phyloP scores from a whole-genome alignment of 2,888 invertebrate species.

The Synergus umbraculus region DNA sequence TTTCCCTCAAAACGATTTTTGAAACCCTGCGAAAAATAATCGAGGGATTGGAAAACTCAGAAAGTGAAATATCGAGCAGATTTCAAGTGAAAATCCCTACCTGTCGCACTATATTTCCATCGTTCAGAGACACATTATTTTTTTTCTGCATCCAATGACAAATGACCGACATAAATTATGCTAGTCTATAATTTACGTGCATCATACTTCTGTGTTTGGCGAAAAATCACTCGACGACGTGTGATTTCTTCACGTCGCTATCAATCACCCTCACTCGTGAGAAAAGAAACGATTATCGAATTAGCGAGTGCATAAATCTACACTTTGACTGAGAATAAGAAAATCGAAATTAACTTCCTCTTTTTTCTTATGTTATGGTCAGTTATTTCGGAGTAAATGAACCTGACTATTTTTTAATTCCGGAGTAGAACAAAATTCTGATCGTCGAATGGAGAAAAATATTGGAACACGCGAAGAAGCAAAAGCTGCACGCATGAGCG shows the following conservation, averaged over 20 bases:
- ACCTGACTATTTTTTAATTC: neutral
- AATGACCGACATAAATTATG: conserved; percentile 36
- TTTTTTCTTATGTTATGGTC: neutral
- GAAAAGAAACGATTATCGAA: conserved; percentile 29
- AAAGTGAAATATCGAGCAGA: neutral
- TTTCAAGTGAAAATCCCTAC: conserved; percentile 17
- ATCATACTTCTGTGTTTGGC: conserved; percentile 30
- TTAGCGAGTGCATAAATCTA: conserved; percentile 34
- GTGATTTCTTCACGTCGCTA: conserved; percentile 29
- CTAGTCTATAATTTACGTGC: conserved; percentile 33
- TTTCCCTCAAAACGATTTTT: neutral
- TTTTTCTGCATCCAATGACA: conserved; percentile 29
- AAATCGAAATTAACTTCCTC: neutral
- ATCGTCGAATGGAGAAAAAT: conserved; percentile 31
- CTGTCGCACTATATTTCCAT: conserved; percentile 20
- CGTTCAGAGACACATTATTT: conserved; percentile 19
- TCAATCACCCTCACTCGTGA: conserved; percentile 23
- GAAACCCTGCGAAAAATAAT: neutral
- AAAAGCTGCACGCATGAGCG: conserved; percentile 53
- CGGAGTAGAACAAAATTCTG: neutral
- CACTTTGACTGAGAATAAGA: neutral
- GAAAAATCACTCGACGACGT: conserved; percentile 30
- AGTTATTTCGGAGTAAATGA: neutral
- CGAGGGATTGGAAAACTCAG: neutral
- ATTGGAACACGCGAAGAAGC: conserved; percentile 56